Evolutionary conservation across 2,888 invertebrate species (phyloP), one percentile per base, ranked within the genome.

Genomic region (Rotaria macrura): DNA sequence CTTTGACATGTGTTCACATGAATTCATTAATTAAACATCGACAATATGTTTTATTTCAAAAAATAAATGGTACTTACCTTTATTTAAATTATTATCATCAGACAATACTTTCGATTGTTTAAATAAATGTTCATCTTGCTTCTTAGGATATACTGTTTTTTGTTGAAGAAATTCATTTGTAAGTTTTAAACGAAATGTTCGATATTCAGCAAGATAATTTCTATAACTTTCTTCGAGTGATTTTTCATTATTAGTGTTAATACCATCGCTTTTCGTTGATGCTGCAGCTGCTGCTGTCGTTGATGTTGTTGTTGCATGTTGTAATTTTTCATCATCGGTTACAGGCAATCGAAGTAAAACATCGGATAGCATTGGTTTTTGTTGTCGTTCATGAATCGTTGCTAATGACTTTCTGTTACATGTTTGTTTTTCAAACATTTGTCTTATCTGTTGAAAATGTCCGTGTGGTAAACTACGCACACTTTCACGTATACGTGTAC

Each of bases 401-500:
- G 79, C 43, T n/a, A 79, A 12, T 25, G 20, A 3, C 20, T 65
- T 79, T 43, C 3, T 40, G 10, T 14, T 6, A 79, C 4, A 79
- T 79, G n/a, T 43, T 79, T 79, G 79, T 43, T 79, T 43, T 14
- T 86, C 86, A 43, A 86, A 86, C 86, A 86, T 84, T 86, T 86
- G 84, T 85, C 83, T 74, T 25, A 43, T 84, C 43, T 86, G 84
- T 47, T 34, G 55, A 84, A 86, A 86, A 47, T 86, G 86, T 38
- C 86, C 86, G 74, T 86, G 38, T 17, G 86, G 86, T 43, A 86
- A 85, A 55, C 84, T 55, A 23, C 86, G 84, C 47, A 86, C 84
- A 86, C 86, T 86, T 55, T 85, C 79, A 43, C 79, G 40, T 43
- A 79, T 43, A 43, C 43, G n/a, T 43, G 79, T 4, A n/a, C 79